Evolutionary conservation across 2,113 vertebrate genomes (phyloP), one percentile per base, ranked within the genome.

Genomic region (Turnix velox): DNA sequence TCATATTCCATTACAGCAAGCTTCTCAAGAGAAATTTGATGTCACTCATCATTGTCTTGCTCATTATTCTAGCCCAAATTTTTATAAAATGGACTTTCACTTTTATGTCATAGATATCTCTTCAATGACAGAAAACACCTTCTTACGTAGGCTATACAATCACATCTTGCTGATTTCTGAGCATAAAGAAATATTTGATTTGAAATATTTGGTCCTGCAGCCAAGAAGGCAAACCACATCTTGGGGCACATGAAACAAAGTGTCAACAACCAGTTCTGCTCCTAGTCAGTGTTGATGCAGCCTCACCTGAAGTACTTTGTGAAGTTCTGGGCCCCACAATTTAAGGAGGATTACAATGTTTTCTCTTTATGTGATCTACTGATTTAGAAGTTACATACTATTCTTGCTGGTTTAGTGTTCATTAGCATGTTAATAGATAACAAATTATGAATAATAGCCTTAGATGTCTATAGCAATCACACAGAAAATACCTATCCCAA

Each of bases 211-310:
- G n/a, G 55, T 15, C 43, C 49, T 17, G 51, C 11, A 66, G 73
- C 39, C 49, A 4, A 13, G 31, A 19, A 12, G 42, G 25, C 22
- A 65, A 65, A 49, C 5, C 0, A 2, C 22, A 42, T 7, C 42
- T 19, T 20, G 35, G n/a, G 42, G 82, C 33, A 48, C 18, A 31
- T 14, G 40, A 87, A 33, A 63, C 35, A 20, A 16, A 40, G 30
- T 3, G 15, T 1, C 6, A 30, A 10, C 40, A 42, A 20, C 17
- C 1, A 1, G 31, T 15, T 37, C n/a, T n/a, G n/a, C n/a, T n/a
- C n/a, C n/a, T 20, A 9, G 33, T 55, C 28, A 68, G 24, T 3
- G 0, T 4, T 45, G 39, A 5, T n/a, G 51, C 1, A 2, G 48
- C 51, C 57, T 46, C 31, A 42, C n/a, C 24, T 35, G 10, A 14